Evolutionary conservation across 2,888 invertebrate genomes (phyloP).

Genomic region (Temnothorax ravouxi): DNA sequence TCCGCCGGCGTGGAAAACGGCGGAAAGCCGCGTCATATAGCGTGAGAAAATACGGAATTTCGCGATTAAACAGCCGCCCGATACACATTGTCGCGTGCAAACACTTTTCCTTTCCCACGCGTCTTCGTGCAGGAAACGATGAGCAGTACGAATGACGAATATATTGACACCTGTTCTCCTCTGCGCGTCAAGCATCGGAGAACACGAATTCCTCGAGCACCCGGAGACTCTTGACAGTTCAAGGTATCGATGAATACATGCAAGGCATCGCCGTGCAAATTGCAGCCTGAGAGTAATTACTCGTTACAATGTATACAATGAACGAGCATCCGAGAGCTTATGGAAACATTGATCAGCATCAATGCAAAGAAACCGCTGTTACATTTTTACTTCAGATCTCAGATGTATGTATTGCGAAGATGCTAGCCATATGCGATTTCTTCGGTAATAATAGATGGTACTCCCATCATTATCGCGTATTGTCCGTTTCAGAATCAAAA

Average conservation of each 20-base stretch:
- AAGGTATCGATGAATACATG: slow-evolving; percentile 46
- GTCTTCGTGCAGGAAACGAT: slow-evolving; percentile 49
- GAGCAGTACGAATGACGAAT: slow-evolving; percentile 56
- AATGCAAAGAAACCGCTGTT: not conserved
- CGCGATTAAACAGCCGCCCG: slow-evolving; percentile 44
- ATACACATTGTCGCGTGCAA: slow-evolving; percentile 66
- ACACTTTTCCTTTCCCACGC: slow-evolving; percentile 47
- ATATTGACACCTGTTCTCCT: slow-evolving; percentile 69
- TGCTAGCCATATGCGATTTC: slow-evolving; percentile 41
- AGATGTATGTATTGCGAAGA: not conserved
- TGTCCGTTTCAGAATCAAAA: not conserved
- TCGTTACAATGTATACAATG: slow-evolving; percentile 32
- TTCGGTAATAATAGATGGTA: not conserved
- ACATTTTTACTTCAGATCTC: slow-evolving; percentile 36
- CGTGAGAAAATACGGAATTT: slow-evolving; percentile 79
- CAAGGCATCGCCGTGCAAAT: slow-evolving; percentile 27
- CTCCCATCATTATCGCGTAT: not conserved
- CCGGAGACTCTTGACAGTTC: slow-evolving; percentile 44
- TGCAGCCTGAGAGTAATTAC: slow-evolving; percentile 41
- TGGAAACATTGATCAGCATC: slow-evolving; percentile 32
- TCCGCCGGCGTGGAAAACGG: slow-evolving; percentile 63
- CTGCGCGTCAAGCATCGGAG: slow-evolving; percentile 62
- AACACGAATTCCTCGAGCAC: slow-evolving; percentile 49
- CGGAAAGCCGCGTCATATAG: slow-evolving; percentile 64
- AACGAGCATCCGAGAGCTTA: slow-evolving; percentile 25